Base-by-base conservation (phyloP, 2,888 invertebrate genomes). In the Diadegma fenestrale region DNA sequence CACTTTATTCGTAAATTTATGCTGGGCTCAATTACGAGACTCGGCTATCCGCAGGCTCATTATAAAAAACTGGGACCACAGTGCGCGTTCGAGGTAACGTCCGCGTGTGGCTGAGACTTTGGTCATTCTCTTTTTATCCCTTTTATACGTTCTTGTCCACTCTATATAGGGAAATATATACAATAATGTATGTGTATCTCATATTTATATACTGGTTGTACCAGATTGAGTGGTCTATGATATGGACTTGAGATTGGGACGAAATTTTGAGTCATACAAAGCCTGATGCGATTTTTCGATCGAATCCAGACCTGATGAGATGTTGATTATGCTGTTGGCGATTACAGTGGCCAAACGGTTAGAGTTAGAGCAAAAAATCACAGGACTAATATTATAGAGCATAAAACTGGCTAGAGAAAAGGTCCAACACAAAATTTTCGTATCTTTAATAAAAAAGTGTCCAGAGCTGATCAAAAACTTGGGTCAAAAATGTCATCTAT, bases 1-100 rank as follows among this genome's bases (percentile, higher is more conserved):
- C 87, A 88, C 84, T 88, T 85, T 87, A 88, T 88, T 86, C 84
- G 88, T 86, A 85, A 88, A 88, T 88, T 88, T 88, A 88, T 88
- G 85, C 83, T 81, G 84, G 41, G 83, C 80, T 88, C 89, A 88
- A 89, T 88, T 88, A 89, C 87, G 79, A 82, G 82, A 84, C 80
- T 80, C 79, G 43, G 82, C 76, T 80, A 82, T 85, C 80, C 82
- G 71, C 66, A 66, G 66, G 78, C 85, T 85, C 85, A 85, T 85
- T 85, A 85, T 85, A 85, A 85, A 79, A 85, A 85, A 80, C 82
- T 76, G 64, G 82, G 85, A 85, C 82, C 82, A 80, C 85, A 82
- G 72, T 80, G 82, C 41, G 77, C 66, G 84, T 71, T 64, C 81
- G 82, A 76, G 82, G 75, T 63, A 71, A 78, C 37, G 76, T 68